These are phyloP conservation scores for Hirtodrosophila cameraria DNA, from an alignment of 2,888 invertebrate genomes.

Conservation along the genomic window DNA sequence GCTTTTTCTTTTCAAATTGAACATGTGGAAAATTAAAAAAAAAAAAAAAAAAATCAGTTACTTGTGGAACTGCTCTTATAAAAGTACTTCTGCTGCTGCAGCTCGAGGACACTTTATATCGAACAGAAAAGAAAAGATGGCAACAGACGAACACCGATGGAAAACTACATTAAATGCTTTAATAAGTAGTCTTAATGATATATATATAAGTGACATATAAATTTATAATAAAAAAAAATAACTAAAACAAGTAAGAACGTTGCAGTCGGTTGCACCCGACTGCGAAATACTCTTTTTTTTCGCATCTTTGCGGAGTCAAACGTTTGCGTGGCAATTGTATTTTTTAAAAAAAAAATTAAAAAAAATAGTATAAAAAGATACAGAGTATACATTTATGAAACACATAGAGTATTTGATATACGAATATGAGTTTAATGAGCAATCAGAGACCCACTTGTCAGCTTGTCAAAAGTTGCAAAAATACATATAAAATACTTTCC, in stretches of 20 bases:
- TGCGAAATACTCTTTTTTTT: too few species aligned
- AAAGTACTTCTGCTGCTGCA: background rate
- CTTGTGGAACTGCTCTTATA: conserved; percentile 4
- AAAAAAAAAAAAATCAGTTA: background rate
- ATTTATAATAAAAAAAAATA: background rate
- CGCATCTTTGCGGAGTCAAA: too few species aligned
- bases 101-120: conserved; percentile 13
- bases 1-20: too few species aligned
- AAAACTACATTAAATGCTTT: conserved; percentile 6
- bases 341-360: too few species aligned
- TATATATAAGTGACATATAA: background rate
- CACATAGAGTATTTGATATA: conserved; percentile 16
- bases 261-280: too few species aligned
- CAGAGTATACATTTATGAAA: too few species aligned
- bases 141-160: conserved; percentile 3
- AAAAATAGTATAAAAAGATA: too few species aligned
- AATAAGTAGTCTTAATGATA: conserved; percentile 5
- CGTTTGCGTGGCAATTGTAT: too few species aligned
- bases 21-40: too few species aligned
- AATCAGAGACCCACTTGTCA: conserved; percentile 41
- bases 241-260: conserved; percentile 3
- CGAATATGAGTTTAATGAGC: conserved; percentile 41
- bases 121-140: conserved; percentile 9
- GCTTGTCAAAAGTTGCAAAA: conserved; percentile 25
- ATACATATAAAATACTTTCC: conserved; percentile 17